A percentile compares a stretch with the other conserved stretches of the same genome.
Conservation (phyloP, 2,888 invertebrate species). For the Eurois occulta region DNA sequence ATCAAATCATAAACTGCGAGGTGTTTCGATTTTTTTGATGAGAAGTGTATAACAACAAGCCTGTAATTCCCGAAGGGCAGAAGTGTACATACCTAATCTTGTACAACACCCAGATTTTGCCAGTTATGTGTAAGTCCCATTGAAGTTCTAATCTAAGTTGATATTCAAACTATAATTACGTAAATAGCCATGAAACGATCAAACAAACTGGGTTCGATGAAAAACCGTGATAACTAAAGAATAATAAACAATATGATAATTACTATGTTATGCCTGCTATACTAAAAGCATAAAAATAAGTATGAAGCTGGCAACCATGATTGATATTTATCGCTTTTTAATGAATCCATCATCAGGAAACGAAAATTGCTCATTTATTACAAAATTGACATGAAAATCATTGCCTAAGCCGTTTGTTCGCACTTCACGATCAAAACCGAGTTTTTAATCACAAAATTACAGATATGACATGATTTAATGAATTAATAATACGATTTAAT, state of each 20-base stretch:
- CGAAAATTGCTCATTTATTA: conserved; percentile 48
- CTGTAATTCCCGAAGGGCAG: too few species aligned
- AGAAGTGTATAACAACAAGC: too few species aligned
- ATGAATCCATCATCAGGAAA: conserved; percentile 51
- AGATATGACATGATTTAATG: conserved; percentile 41
- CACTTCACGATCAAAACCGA: conserved; percentile 25
- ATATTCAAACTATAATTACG: not conserved
- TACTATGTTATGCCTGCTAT: conserved; percentile 17
- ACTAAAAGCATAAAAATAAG: conserved; percentile 7
- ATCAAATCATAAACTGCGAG: too few species aligned
- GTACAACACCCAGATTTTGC: too few species aligned
- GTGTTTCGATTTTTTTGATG: too few species aligned
- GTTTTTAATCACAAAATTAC: conserved; percentile 27
- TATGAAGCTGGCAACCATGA: conserved; percentile 9
- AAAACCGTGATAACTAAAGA: not conserved
- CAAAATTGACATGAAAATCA: conserved; percentile 47
- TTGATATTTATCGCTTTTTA: conserved; percentile 52
- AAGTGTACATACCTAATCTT: too few species aligned
- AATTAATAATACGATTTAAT: conserved; percentile 40
- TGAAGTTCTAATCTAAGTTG: not conserved
- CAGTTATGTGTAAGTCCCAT: not conserved
- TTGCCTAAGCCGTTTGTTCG: conserved; percentile 30
- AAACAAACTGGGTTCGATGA: not conserved
- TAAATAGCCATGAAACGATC: not conserved
- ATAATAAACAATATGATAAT: conserved; percentile 11